Evolutionary conservation across 2,797 vertebrate species (phyloP), one percentile per base, ranked within the genome.

Genomic region (Ptychadena robeensis): DNA sequence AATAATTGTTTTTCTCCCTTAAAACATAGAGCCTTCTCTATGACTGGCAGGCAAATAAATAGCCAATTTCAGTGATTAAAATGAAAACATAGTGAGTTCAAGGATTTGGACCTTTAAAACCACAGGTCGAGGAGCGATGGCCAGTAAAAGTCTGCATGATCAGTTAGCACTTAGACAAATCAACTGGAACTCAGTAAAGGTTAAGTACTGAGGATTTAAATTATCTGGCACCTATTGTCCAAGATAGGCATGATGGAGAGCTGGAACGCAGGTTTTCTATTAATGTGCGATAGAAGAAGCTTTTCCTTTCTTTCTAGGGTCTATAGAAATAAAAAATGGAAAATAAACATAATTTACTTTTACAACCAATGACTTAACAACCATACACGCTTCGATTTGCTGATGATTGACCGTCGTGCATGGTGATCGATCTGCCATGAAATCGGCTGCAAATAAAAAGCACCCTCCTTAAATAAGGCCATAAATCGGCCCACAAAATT

Each of bases 1-100:
- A 65, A 65, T 85, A 85, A 83, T 27, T 83, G 77, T 79, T 85
- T 86, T 85, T 68, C 15, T 85, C 83, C 22, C 86, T 34, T 0
- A 27, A 85, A 86, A 74, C 79, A 64, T 57, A 81, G 79, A 89
- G 86, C 22, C 72, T 75, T 87, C 80, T 40, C 0, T 25, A 37
- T 35, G 0, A 28, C 31, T 40, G 80, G 64, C 25, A 67, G 57
- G 77, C 66, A 87, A n/a, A n/a, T 64, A 80, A 74, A 72, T 2
- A 14, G 53, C 65, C 85, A 79, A 79, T 15, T 22, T 30, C 28
- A 2, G 63, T 69, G 69, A 82, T 86, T 83, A 80, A 83, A 74
- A 83, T 0, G 0, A 83, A 61, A 65, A 0, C 0, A 35, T 2
- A 2, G 68, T 84, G 77, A 88, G 85, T 38, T 34, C 0, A 2